These are phyloP conservation scores for Cricetomys ansorgei DNA, from an alignment of 2,113 vertebrate genomes.

Conservation along the genomic window DNA sequence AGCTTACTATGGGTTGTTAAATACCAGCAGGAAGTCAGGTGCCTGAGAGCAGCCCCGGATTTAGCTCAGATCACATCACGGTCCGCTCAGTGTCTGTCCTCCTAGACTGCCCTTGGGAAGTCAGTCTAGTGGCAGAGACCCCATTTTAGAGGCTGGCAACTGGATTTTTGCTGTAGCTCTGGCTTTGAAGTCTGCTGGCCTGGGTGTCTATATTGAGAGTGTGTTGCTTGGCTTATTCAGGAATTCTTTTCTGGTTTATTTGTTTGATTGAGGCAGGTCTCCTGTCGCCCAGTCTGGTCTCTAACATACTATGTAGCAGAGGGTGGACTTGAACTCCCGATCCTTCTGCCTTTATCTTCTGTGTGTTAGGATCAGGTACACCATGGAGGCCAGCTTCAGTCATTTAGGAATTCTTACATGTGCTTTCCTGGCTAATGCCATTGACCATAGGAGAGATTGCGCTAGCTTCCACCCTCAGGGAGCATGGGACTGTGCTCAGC, in stretches of 20 bases:
- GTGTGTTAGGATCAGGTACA: not conserved
- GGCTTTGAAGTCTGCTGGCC: not conserved
- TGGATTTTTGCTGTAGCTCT: not conserved
- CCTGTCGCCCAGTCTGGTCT: not conserved
- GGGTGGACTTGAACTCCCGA: not conserved
- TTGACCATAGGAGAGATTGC: not conserved
- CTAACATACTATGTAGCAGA: not conserved
- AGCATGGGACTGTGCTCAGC: not conserved
- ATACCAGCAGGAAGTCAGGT: slow-evolving; percentile 64
- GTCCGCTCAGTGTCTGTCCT: not conserved
- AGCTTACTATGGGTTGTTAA: slow-evolving; percentile 45
- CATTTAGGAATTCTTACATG: not conserved
- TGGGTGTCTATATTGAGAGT: not conserved
- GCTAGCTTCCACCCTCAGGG: not conserved
- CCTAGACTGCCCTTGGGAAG: slow-evolving; percentile 21
- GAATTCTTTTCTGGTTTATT: not conserved
- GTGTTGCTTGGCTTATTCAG: not conserved
- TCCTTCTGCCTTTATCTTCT: not conserved
- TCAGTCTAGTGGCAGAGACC: not conserved
- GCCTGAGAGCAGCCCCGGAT: slow-evolving; percentile 3
- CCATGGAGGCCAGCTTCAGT: not conserved
- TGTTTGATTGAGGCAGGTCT: not conserved
- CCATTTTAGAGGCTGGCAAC: not conserved
- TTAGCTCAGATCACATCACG: slow-evolving; percentile 39
- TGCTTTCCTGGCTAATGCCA: not conserved